Conservation (phyloP, 2,113 vertebrate genomes). For the Gymnarchus niloticus region DNA sequence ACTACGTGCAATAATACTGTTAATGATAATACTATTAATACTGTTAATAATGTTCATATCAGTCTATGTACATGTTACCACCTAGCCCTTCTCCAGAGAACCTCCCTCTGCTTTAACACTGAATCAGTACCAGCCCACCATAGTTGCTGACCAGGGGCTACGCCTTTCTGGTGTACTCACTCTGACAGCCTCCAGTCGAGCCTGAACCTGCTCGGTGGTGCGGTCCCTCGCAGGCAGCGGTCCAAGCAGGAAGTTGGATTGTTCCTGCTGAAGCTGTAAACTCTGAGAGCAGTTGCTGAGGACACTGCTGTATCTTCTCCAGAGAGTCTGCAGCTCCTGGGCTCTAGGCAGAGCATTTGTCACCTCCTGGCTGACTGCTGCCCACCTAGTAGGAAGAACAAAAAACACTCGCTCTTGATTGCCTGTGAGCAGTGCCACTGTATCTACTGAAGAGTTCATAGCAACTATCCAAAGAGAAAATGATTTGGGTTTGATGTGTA, state of each 20-base stretch:
- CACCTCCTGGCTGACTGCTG: conserved; percentile 57
- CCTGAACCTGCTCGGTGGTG: conserved; percentile 37
- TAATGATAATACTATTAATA: background rate
- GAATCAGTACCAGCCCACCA: too few species aligned
- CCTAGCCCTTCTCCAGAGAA: background rate
- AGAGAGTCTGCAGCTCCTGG: conserved; percentile 54
- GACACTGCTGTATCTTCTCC: conserved; percentile 57
- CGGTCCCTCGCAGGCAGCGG: conserved; percentile 48
- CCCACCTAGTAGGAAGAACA: conserved; percentile 66
- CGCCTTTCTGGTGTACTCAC: conserved; percentile 44
- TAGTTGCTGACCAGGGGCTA: background rate
- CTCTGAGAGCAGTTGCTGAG: conserved; percentile 41
- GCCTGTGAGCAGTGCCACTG: background rate
- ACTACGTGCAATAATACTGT: background rate
- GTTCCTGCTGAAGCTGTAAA: conserved; percentile 56
- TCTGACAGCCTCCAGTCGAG: conserved; percentile 46
- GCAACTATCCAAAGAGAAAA: background rate
- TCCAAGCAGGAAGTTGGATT: conserved; percentile 53
- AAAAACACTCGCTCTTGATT: background rate
- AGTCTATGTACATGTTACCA: background rate
- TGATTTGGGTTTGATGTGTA: background rate
- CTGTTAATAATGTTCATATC: background rate
- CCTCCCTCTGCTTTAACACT: too few species aligned
- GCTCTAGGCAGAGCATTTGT: conserved; percentile 52
- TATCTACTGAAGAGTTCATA: background rate